phyloP scores from a whole-genome alignment of 1,140 invertebrate genomes.

The Stegodyphus mimosarum region DNA sequence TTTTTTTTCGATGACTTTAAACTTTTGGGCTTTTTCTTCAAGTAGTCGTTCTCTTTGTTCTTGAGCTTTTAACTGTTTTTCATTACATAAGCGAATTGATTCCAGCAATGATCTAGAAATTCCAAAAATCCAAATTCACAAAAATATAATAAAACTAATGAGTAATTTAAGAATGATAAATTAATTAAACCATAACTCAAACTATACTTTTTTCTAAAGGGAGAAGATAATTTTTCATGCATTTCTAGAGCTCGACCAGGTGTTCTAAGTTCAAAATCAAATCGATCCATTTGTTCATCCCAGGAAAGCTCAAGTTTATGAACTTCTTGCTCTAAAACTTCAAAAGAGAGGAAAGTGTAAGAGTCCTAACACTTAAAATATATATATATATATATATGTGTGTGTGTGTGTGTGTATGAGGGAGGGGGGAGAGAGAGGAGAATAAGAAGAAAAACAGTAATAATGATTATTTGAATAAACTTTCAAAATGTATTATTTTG shows the following conservation, averaged over 20 bases:
- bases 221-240: conserved; percentile 92
- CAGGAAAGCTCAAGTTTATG: conserved; percentile 75
- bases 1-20: conserved; percentile 86
- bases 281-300: conserved; percentile 76
- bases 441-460: too few species aligned
- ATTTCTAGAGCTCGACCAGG: conserved; percentile 90
- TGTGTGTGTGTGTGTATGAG: too few species aligned
- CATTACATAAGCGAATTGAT: conserved; percentile 78
- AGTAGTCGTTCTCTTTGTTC: conserved; percentile 79
- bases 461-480: too few species aligned
- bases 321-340: conserved; percentile 52
- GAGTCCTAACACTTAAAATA: too few species aligned
- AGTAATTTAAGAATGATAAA: neutral
- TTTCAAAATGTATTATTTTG: too few species aligned
- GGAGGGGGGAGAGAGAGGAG: too few species aligned
- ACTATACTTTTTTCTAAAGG: conserved; percentile 83
- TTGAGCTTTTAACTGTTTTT: conserved; percentile 80
- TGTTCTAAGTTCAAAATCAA: conserved; percentile 80
- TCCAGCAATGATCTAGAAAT: conserved; percentile 72
- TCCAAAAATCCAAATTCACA: neutral
- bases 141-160: neutral
- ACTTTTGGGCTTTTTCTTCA: conserved; percentile 84
- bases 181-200: neutral
- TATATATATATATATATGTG: too few species aligned
- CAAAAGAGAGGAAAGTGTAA: neutral